Evolutionary conservation across 2,797 vertebrate genomes (phyloP).

Genomic region (Squalus acanthias): DNA sequence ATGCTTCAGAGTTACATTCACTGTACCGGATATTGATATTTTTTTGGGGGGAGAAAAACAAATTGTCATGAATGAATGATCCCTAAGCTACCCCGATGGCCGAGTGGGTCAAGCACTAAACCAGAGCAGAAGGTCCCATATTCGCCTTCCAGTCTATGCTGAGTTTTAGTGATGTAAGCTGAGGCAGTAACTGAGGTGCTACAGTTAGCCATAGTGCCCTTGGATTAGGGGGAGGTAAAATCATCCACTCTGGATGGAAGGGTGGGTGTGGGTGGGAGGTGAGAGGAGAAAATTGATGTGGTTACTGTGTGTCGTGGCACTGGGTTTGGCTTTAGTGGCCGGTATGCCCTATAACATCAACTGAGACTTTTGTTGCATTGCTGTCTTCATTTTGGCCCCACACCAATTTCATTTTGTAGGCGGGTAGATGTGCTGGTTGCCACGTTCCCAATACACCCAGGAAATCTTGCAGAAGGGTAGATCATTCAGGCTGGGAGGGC

Average conservation of each 20-base stretch:
- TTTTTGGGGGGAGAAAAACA: too few relatives aligned
- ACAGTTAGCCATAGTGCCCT: not conserved
- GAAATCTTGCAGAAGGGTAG: not conserved
- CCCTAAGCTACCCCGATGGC: not conserved
- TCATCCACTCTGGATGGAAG: not conserved
- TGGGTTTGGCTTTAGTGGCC: not conserved
- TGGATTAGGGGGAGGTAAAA: not conserved
- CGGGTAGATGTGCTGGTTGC: not conserved
- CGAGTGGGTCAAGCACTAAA: not conserved
- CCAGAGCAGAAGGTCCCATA: too few relatives aligned
- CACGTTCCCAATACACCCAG: not conserved
- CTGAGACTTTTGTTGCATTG: not conserved
- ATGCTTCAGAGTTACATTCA: not conserved
- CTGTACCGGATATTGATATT: too few relatives aligned
- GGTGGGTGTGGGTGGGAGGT: not conserved
- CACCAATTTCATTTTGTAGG: not conserved
- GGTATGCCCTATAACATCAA: not conserved
- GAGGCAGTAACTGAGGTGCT: not conserved
- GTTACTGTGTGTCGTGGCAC: not conserved
- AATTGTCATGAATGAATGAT: not conserved
- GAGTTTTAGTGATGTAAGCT: not conserved
- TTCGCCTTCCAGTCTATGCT: not conserved
- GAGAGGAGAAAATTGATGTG: not conserved
- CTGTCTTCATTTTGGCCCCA: not conserved
- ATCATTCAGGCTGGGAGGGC: not conserved